Conservation (phyloP, 92 coral and sea anemone genomes). For the Phenganax subtilis region DNA sequence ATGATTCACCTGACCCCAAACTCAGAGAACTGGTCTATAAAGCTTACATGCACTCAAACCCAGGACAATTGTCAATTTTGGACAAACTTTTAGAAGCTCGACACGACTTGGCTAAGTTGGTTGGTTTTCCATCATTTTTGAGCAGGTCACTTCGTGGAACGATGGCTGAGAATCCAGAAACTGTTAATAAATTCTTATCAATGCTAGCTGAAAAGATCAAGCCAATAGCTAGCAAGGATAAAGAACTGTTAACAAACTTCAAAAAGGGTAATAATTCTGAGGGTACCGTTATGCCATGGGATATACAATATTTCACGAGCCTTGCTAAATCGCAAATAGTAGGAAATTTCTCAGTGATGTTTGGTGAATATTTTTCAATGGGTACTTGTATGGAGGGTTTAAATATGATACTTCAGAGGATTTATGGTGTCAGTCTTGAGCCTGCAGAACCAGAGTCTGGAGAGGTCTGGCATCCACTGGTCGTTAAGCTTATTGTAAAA, state of each 20-base stretch:
- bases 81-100: conserved; percentile 66
- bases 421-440: conserved; percentile 71
- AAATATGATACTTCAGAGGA: conserved; percentile 60
- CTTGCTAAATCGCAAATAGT: conserved; percentile 71
- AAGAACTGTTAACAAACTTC: conserved; percentile 56
- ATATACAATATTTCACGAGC: conserved; percentile 72
- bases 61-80: conserved; percentile 59
- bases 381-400: conserved; percentile 97
- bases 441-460: conserved; percentile 69
- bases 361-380: conserved; percentile 85
- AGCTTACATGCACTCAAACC: conserved; percentile 66
- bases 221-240: conserved; percentile 66
- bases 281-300: conserved; percentile 80
- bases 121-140: conserved; percentile 70
- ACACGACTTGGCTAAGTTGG: conserved; percentile 73
- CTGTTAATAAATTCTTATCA: conserved; percentile 67
- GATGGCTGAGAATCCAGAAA: conserved; percentile 83
- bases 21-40: conserved; percentile 67
- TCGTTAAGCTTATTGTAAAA: conserved; percentile 77
- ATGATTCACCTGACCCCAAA: conserved; percentile 71
- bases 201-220: conserved; percentile 66
- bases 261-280: conserved; percentile 44
- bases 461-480: conserved; percentile 87
- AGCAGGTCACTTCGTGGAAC: conserved; percentile 83
- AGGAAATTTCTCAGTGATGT: conserved; percentile 53